These are phyloP conservation scores for Drosophila pullipes DNA, from an alignment of 2,888 invertebrate genomes.

Conservation along the genomic window DNA sequence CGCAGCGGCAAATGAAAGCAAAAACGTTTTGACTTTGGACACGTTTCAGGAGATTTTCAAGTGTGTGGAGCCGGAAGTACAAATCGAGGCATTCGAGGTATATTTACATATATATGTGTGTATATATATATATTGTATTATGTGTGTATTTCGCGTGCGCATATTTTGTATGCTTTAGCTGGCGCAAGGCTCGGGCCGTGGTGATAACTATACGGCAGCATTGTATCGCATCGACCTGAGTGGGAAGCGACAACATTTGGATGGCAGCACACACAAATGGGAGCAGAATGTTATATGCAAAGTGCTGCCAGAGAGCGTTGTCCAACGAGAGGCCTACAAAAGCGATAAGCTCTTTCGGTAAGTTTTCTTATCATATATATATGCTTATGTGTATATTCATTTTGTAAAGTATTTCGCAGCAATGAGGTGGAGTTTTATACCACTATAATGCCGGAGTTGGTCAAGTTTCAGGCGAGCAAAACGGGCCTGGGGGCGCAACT, in stretches of 20 bases:
- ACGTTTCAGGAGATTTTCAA: constrained; percentile 87
- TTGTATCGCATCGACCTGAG: constrained; percentile 89
- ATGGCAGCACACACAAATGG: constrained; percentile 87
- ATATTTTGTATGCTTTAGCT: constrained; percentile 85
- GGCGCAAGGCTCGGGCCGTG: constrained; percentile 90
- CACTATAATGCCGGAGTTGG: constrained; percentile 89
- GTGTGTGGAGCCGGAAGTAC: constrained; percentile 87
- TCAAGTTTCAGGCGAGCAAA: constrained; percentile 86
- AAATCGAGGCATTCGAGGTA: constrained; percentile 87
- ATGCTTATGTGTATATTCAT: neutral
- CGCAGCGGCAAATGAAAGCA: constrained; percentile 59
- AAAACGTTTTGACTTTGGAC: constrained; percentile 86
- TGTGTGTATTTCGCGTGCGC: constrained; percentile 7
- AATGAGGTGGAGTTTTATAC: constrained; percentile 91
- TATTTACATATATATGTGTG: neutral
- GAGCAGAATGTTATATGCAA: constrained; percentile 90
- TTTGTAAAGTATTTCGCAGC: constrained; percentile 59
- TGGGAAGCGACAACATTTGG: constrained; percentile 84
- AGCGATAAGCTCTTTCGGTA: constrained; percentile 89
- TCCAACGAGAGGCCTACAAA: constrained; percentile 89
- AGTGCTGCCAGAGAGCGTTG: constrained; percentile 88
- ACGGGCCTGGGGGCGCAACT: constrained; percentile 70
- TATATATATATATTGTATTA: neutral
- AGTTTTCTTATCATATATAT: constrained; percentile 13
- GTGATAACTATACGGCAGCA: constrained; percentile 91